phyloP scores from a whole-genome alignment of 2,888 invertebrate genomes.

The Agrotis segetum region DNA sequence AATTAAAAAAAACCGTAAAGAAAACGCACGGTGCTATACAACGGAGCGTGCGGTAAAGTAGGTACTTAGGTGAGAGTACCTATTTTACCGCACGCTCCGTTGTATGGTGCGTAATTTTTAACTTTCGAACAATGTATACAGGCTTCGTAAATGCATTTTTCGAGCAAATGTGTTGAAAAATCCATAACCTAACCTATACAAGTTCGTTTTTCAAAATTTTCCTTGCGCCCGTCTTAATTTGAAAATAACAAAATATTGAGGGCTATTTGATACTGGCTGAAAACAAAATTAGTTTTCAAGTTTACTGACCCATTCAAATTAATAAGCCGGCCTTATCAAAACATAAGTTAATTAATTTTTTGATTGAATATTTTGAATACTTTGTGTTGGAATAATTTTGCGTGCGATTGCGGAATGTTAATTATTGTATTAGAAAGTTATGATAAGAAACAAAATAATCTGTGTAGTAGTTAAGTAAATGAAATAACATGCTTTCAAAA shows the following conservation, averaged over 20 bases:
- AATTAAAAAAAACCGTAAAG: too few species aligned
- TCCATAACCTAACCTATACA: background rate
- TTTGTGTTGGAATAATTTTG: conserved; percentile 36
- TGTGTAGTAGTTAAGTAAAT: too few species aligned
- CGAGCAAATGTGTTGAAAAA: too few species aligned
- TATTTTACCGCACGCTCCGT: too few species aligned
- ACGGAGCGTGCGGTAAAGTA: too few species aligned
- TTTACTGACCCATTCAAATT: conserved; percentile 66
- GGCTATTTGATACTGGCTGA: conserved; percentile 41
- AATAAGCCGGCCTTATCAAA: conserved; percentile 61
- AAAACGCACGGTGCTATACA: too few species aligned
- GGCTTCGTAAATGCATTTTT: too few species aligned
- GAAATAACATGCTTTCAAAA: too few species aligned
- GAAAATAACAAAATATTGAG: conserved; percentile 44
- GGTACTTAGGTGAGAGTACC: too few species aligned
- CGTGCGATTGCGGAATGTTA: conserved; percentile 25
- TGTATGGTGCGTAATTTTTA: too few species aligned
- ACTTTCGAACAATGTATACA: too few species aligned
- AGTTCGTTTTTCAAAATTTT: conserved; percentile 1
- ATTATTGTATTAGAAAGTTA: conserved; percentile 12
- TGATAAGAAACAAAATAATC: background rate
- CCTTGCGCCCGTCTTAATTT: conserved; percentile 18
- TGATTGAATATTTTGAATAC: conserved; percentile 59
- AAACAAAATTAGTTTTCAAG: conserved; percentile 60
- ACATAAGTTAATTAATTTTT: conserved; percentile 64